phyloP scores from a whole-genome alignment of 2,888 invertebrate genomes.

The Aleiodes alternator region DNA sequence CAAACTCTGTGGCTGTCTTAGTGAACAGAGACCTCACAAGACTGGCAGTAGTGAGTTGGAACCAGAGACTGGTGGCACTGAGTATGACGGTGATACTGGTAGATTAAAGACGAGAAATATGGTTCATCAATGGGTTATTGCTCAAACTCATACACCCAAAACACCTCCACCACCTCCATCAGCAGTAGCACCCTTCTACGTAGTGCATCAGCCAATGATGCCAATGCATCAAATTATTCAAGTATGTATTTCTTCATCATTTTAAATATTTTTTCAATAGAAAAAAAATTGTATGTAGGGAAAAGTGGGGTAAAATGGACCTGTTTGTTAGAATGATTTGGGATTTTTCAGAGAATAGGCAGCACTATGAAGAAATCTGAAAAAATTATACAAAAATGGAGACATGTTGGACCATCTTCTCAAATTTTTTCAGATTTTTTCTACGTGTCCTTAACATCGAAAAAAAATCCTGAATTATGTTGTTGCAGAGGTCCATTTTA shows the following conservation, averaged over 20 bases:
- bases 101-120: slow-evolving; percentile 71
- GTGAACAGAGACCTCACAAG: slow-evolving; percentile 52
- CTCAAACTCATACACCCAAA: slow-evolving; percentile 70
- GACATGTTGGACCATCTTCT: no score
- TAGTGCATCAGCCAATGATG: slow-evolving; percentile 69
- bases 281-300: no score
- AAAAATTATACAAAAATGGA: no score
- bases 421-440: no score
- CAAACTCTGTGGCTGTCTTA: slow-evolving; percentile 70
- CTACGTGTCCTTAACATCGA: no score
- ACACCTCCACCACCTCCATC: slow-evolving; percentile 64
- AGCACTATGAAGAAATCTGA: no score
- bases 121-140: slow-evolving; percentile 73
- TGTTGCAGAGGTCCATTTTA: no score
- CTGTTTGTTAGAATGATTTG: no score
- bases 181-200: slow-evolving; percentile 56
- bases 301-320: no score
- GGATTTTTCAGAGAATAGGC: no score
- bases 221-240: slow-evolving; percentile 72
- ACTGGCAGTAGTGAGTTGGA: slow-evolving; percentile 41
- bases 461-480: no score
- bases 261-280: no score
- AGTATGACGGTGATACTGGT: slow-evolving; percentile 60
- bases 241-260: slow-evolving; percentile 58
- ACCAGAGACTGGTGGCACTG: slow-evolving; percentile 23